A percentile compares a stretch with the other conserved stretches of the same genome.
These are phyloP conservation scores for Drosophila seguyi DNA, from an alignment of 1,140 invertebrate species.

Conservation along the genomic window DNA sequence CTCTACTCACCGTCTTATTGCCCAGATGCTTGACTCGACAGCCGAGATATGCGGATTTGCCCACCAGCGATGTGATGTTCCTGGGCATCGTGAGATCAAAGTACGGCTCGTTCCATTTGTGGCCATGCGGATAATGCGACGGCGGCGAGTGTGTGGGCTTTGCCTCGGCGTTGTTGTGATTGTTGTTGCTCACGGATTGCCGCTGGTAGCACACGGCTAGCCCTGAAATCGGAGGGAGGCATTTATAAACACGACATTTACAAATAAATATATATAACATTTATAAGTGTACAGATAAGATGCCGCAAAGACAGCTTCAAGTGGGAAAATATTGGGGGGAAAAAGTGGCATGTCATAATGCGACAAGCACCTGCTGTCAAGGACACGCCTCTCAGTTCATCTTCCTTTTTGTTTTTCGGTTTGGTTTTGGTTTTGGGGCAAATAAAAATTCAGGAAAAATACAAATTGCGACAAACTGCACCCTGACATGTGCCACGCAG, in stretches of 20 bases:
- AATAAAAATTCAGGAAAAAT: constrained; percentile 36
- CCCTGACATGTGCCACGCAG: constrained; percentile 51
- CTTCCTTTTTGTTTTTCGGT: not conserved
- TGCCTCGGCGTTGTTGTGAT: constrained; percentile 79
- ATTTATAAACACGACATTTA: constrained; percentile 8
- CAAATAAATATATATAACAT: not conserved
- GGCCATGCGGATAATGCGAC: constrained; percentile 78
- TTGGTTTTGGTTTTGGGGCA: constrained; percentile 1
- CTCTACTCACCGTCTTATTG: constrained; percentile 91
- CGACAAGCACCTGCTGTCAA: constrained; percentile 16
- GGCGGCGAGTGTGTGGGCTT: constrained; percentile 82
- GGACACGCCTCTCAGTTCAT: constrained; percentile 6
- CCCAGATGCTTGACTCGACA: constrained; percentile 94
- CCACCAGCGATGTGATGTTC: constrained; percentile 94
- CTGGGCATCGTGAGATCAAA: constrained; percentile 93
- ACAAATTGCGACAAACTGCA: constrained; percentile 53
- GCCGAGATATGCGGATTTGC: constrained; percentile 93
- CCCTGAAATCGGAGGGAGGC: constrained; percentile 58
- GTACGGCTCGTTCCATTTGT: constrained; percentile 88
- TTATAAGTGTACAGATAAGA: constrained; percentile 11
- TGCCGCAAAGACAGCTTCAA: constrained; percentile 27
- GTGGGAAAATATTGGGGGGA: constrained; percentile 9
- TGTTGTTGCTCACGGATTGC: constrained; percentile 72
- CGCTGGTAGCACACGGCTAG: constrained; percentile 82
- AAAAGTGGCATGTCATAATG: constrained; percentile 15